phyloP scores from a whole-genome alignment of 2,888 invertebrate genomes.

The Cactoblastis cactorum region DNA sequence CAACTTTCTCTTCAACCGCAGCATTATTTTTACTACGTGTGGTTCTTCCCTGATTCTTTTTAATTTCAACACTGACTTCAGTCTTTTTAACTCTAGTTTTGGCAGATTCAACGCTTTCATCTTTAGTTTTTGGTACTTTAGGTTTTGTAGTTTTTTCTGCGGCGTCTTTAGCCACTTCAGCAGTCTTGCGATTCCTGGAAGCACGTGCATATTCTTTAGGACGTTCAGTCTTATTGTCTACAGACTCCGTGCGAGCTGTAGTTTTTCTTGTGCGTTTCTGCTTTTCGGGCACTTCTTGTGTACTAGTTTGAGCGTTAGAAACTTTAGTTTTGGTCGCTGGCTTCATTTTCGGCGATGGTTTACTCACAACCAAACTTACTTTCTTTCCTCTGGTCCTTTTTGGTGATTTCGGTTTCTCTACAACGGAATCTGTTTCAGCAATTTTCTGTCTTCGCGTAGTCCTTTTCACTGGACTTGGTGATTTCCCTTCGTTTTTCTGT shows the following conservation, averaged over 20 bases:
- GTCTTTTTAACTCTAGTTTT: slow-evolving; percentile 23
- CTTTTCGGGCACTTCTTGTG: not conserved
- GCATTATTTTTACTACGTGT: slow-evolving; percentile 28
- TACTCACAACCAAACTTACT: slow-evolving; percentile 32
- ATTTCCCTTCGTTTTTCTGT: not conserved
- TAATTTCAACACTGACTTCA: slow-evolving; percentile 15
- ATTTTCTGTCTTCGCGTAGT: slow-evolving; percentile 23
- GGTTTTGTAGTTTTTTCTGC: not conserved
- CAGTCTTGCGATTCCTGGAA: not conserved
- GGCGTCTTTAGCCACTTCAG: not conserved
- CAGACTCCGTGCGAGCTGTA: not conserved
- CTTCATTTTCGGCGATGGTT: slow-evolving; percentile 43
- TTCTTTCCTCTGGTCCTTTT: slow-evolving; percentile 38
- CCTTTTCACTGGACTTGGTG: slow-evolving; percentile 16
- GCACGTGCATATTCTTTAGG: slow-evolving; percentile 27
- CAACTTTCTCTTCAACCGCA: slow-evolving; percentile 9
- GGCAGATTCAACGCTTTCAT: slow-evolving; percentile 15
- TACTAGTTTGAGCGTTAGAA: not conserved
- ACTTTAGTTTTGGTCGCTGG: slow-evolving; percentile 26
- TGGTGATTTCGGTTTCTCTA: slow-evolving; percentile 31
- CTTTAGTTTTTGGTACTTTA: slow-evolving; percentile 12
- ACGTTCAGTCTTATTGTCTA: slow-evolving; percentile 23
- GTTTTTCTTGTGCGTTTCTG: slow-evolving; percentile 1
- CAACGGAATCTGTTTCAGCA: slow-evolving; percentile 22
- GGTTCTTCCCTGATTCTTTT: slow-evolving; percentile 4